Base-by-base conservation (phyloP, 2,888 invertebrate species). In the Ligdia adustata region DNA sequence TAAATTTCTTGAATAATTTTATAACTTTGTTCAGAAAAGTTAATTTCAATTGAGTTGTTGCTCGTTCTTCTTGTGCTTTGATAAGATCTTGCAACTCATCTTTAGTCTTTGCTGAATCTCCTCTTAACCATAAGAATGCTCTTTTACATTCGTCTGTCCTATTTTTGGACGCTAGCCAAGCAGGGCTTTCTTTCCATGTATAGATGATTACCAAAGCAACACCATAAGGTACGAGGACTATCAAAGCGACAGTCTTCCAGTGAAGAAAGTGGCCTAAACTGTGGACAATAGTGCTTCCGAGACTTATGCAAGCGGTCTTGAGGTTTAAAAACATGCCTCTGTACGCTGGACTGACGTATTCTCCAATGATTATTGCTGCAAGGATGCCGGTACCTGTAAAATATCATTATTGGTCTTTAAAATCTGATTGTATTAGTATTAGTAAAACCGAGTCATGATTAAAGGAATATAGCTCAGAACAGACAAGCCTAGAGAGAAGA, bases 181-280 rank as follows among this genome's bases (percentile, higher is more conserved):
- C 78, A 0, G 93, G 93, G 11, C 93, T 91, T 72, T 94, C 94
- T 0, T 91, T 92, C 55, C 92, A 75, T 0, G 91, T 82, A 4
- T 76, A 66, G 1, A 91, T 74, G 0, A 82, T 66, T 0, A 66
- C 1, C 1, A 80, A 32, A 0, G 79, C 59, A 1, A 71, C 1
- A 0, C 69, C 6, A 18, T 66, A 58, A 0, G 82, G 79, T 0
- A 74, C 20, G 2, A 76, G 3, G 0, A 65, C 57, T 0, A 72
- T 37, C 1, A 78, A 37, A 0, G 79, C 75, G 0, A 79, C 52
- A 1, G 64, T 73, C 40, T 71, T 69, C 79, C 79, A 84, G 3
- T 69, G 42, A 1, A 60, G 57, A 20, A 57, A 72, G 32, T 72
- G 49, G 0, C 72, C 73, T 2, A 77, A 35, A 1, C 72, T 51